Percentiles rank a stretch among this genome's conserved stretches.
Conservation (phyloP, 2,113 vertebrate species). For the Lycaon pictus region DNA sequence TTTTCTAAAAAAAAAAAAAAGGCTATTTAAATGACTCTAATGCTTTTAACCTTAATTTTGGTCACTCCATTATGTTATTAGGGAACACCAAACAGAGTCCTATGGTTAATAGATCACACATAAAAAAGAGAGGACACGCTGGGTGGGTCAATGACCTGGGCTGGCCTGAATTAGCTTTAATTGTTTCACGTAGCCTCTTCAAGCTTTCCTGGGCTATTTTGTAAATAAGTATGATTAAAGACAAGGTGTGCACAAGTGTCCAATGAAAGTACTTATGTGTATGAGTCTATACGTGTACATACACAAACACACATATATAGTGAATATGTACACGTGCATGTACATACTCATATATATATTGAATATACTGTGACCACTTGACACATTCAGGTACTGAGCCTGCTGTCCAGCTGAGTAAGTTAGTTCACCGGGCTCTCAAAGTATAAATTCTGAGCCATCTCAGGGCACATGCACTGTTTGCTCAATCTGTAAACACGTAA, state of each 20-base stretch:
- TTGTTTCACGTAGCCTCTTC: background rate
- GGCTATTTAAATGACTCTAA: background rate
- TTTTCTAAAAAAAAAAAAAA: conserved; percentile 57
- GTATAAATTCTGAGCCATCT: conserved; percentile 20
- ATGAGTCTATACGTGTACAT: background rate
- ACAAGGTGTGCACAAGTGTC: conserved; percentile 30
- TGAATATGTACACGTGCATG: background rate
- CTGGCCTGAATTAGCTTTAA: conserved; percentile 48
- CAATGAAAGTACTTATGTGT: background rate
- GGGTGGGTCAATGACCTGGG: background rate
- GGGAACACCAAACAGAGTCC: conserved; percentile 21
- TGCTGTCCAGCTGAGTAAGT: background rate
- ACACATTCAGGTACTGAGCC: background rate
- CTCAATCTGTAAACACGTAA: conserved; percentile 80
- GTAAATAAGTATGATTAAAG: conserved; percentile 25
- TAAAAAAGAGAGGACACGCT: background rate
- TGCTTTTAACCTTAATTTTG: conserved; percentile 27
- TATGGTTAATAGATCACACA: background rate
- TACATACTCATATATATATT: background rate
- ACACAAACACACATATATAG: too few species aligned
- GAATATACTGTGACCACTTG: background rate
- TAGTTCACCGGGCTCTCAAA: background rate
- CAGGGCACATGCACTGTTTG: conserved; percentile 58
- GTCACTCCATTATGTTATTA: conserved; percentile 18
- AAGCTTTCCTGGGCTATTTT: conserved; percentile 40